Base-by-base conservation (phyloP, 1,140 invertebrate genomes). In the Papilio helenus region DNA sequence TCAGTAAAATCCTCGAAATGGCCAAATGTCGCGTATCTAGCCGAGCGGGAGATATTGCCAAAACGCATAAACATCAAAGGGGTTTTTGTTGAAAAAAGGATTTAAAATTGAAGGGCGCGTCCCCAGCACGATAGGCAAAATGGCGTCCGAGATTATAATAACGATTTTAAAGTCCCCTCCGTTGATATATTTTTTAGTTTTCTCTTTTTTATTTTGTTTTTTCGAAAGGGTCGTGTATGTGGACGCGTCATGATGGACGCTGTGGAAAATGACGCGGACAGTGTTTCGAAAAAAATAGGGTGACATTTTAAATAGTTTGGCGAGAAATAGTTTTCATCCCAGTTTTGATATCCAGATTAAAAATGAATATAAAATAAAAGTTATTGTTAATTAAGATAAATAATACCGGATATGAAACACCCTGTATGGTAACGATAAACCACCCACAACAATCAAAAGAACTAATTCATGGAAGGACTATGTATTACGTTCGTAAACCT, bases 111-210 rank as follows among this genome's bases (percentile, higher is more conserved):
- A 89, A 94, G 92, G 93, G 93, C 92, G 93, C 89, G 88, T 91
- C 92, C 92, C 92, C 85, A 88, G n/a, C 79, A 65, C 71, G 72
- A 80, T 90, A 90, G 86, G 86, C 87, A 92, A 91, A 92, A 94
- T 92, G 91, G 90, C 91, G 89, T 87, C 91, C 92, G 88, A 93
- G 93, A 93, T 94, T 94, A 94, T 94, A 94, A 94, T 94, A 94
- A 94, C 93, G 91, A 93, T 94, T 93, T 93, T 93, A 92, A 88
- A 87, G 87, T 91, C 92, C 91, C 90, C 88, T 84, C 80, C 82
- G 72, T 81, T 86, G 58, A 61, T 61, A 61, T 65, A 77, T 77
- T 51, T 77, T 77, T 77, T 61, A 51, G 58, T 29, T 77, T 77
- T 77, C 42, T 77, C 44, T 87, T 84, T 84, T 87, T 46, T 90